Percentiles rank a stretch among this genome's conserved stretches.
These are phyloP conservation scores for Perizoma flavofasciatum DNA, from an alignment of 2,888 invertebrate genomes.

Conservation along the genomic window DNA sequence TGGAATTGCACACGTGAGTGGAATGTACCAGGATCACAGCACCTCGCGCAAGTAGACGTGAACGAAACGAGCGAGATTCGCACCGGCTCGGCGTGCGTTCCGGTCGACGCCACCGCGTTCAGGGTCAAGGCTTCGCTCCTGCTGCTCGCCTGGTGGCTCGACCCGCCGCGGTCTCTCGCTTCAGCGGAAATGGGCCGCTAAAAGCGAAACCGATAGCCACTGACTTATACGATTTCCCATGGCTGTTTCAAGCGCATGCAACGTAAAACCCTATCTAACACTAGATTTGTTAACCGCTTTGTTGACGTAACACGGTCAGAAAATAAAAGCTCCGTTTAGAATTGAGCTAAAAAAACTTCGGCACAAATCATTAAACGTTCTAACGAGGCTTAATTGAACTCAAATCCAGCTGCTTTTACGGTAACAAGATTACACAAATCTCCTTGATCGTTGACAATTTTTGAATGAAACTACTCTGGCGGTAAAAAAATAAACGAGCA, in stretches of 20 bases:
- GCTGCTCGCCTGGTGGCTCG: conserved; percentile 68
- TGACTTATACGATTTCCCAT: conserved; percentile 53
- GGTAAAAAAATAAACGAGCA: conserved; percentile 78
- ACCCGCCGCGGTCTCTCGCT: conserved; percentile 56
- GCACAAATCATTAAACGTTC: conserved; percentile 47
- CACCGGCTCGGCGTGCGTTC: conserved; percentile 77
- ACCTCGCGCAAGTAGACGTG: conserved; percentile 52
- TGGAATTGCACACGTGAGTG: conserved; percentile 68
- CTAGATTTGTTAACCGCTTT: conserved; percentile 25
- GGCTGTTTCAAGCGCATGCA: conserved; percentile 34
- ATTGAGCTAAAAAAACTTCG: conserved; percentile 55
- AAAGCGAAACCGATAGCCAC: conserved; percentile 70
- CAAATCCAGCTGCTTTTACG: conserved; percentile 66
- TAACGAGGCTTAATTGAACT: conserved; percentile 68
- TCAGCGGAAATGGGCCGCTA: conserved; percentile 67
- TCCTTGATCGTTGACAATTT: conserved; percentile 76
- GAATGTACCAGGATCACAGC: conserved; percentile 75
- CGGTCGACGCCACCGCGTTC: conserved; percentile 83
- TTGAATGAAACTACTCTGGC: conserved; percentile 76
- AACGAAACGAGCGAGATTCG: conserved; percentile 58
- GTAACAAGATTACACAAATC: conserved; percentile 82
- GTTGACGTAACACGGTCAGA: conserved; percentile 41
- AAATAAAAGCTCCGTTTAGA: conserved; percentile 41
- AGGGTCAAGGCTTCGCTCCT: conserved; percentile 82
- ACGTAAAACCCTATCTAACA: conserved; percentile 36